Evolutionary conservation across 2,888 invertebrate species (phyloP).

Genomic region (Ectobius pallidus): DNA sequence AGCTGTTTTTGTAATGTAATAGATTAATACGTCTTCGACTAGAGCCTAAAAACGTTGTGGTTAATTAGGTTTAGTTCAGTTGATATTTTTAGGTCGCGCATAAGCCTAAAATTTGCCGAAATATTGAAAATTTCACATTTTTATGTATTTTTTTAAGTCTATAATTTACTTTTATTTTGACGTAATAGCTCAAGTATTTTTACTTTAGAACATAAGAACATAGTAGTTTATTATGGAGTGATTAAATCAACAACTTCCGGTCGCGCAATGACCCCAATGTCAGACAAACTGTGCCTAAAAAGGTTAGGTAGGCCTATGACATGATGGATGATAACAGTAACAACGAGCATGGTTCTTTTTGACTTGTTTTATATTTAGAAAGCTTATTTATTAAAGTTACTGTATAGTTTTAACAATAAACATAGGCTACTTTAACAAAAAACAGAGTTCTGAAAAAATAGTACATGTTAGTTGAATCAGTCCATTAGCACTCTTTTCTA

Average conservation of each 20-base stretch:
- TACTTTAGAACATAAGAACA: background rate
- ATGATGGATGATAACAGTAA: too few species aligned
- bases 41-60: too few species aligned
- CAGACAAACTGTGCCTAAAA: too few species aligned
- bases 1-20: too few species aligned
- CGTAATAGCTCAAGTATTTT: background rate
- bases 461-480: too few species aligned
- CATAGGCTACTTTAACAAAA: background rate
- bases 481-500: too few species aligned
- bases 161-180: background rate
- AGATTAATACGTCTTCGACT: too few species aligned
- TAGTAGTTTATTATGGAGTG: background rate
- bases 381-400: background rate
- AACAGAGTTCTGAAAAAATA: too few species aligned
- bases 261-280: too few species aligned
- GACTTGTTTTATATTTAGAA: background rate
- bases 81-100: conserved; percentile 13
- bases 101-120: conserved; percentile 1
- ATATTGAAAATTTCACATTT: background rate
- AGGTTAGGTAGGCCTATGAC: too few species aligned
- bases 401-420: background rate
- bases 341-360: too few species aligned
- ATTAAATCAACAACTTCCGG: too few species aligned
- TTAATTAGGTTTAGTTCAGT: background rate
- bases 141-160: background rate